A percentile compares a stretch with the other conserved stretches of the same genome.
Conservation (phyloP, 2,113 vertebrate species). For the Calonectris borealis region DNA sequence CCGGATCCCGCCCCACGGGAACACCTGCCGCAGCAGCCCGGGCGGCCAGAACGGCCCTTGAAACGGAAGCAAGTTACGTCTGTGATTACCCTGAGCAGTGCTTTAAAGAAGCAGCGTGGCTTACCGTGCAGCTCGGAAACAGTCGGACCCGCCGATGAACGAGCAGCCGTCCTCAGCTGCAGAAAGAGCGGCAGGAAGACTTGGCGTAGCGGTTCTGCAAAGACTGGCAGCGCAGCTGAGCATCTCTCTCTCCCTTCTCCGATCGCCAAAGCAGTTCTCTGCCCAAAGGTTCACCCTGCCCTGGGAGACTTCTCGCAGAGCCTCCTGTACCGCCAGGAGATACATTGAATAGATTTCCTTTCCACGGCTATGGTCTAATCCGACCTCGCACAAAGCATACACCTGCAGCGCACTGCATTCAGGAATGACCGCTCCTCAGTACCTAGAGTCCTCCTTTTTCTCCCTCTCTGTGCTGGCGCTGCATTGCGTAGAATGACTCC, state of each 20-base stretch:
- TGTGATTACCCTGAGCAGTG: neutral
- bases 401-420: too few species aligned
- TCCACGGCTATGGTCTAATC: neutral
- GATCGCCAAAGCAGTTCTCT: neutral
- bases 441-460: neutral
- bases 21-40: neutral
- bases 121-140: neutral
- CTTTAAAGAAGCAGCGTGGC: accelerated
- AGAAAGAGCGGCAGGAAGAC: neutral
- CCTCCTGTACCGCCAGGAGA: neutral
- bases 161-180: neutral
- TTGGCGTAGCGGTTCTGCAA: neutral
- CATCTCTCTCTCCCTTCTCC: neutral
- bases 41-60: neutral
- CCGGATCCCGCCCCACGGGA: too few species aligned
- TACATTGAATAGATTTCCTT: neutral
- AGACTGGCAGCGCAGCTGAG: neutral
- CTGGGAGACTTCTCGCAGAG: neutral
- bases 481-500: neutral
- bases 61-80: accelerated
- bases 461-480: neutral
- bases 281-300: neutral
- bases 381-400: neutral
- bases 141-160: neutral
- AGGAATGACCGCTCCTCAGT: neutral